Conservation (phyloP, 2,888 invertebrate species). For the Noctuana brunneofusca region DNA sequence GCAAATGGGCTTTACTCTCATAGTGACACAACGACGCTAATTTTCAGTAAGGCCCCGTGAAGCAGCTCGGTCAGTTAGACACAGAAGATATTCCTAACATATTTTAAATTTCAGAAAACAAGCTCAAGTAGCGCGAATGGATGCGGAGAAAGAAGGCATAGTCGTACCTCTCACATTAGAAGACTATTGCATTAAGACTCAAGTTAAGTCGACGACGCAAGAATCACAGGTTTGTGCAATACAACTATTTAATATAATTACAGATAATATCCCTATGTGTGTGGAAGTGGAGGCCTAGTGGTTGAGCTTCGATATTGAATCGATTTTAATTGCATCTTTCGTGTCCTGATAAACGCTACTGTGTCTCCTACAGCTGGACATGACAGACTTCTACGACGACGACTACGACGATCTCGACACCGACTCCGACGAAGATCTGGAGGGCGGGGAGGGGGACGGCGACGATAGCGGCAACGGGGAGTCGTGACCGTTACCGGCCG, state of each 20-base stretch:
- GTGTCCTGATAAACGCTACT: background rate
- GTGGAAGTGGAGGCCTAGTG: no score
- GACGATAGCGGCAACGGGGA: slow-evolving; percentile 97
- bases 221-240: slow-evolving; percentile 84
- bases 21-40: no score
- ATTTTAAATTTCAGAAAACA: slow-evolving; percentile 90
- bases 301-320: no score
- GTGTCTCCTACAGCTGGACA: slow-evolving; percentile 85
- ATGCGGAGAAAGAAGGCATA: slow-evolving; percentile 98
- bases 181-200: slow-evolving; percentile 98
- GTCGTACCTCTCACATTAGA: slow-evolving; percentile 98
- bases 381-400: slow-evolving; percentile 98
- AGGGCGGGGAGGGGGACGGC: slow-evolving; percentile 89
- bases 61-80: no score
- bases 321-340: background rate
- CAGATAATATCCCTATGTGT: no score
- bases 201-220: slow-evolving; percentile 93
- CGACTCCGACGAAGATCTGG: slow-evolving; percentile 85
- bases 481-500: slow-evolving; percentile 85
- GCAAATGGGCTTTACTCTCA: no score
- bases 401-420: slow-evolving; percentile 95
- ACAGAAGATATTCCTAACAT: no score
- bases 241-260: no score
- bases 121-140: slow-evolving; percentile 96
- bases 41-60: no score